Base-by-base conservation (phyloP, 1,140 invertebrate species). In the Nasonia vitripennis region DNA sequence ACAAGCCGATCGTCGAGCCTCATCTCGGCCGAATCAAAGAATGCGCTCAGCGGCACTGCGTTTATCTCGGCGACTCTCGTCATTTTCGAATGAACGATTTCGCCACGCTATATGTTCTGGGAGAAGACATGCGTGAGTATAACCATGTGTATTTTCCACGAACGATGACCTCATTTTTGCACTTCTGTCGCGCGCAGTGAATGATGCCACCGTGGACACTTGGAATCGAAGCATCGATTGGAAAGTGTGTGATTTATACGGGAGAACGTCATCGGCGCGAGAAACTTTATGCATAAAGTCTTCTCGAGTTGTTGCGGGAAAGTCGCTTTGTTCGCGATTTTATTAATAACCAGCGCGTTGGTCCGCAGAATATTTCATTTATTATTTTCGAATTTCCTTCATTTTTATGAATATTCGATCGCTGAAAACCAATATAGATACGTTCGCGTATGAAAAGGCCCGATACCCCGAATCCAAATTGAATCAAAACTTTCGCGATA, bases 161-260 rank as follows among this genome's bases (percentile, higher is more conserved):
- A 84, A 84, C 55, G 82, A 70, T 71, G 75, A 78, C 82, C 82
- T 84, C 62, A 78, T 84, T 78, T 84, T 51, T 45, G 41, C 34
- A 20, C 73, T 67, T 68, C n/a, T 67, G 62, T 6, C 6, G 41
- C 41, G 41, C 41, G 10, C 34, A 20, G 75, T 51, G n/a, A 37
- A 70, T 70, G 78, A 80, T 80, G 67, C 67, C 78, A 70, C 10
- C 45, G 9, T 10, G 70, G 67, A 80, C 41, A 80, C 27, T 67
- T 81, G 70, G 73, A 51, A 51, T 55, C 23, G 27, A 71, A 79
- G 41, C 79, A 48, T 70, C 20, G 34, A 81, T 81, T 68, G 41
- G 34, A 81, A 45, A 45, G 67, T 67, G 67, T 71, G n/a, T 34
- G 67, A n/a, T 48, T 71, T 31, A 45, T 45, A 45, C 10, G 9